Base-by-base conservation (phyloP, 2,113 vertebrate genomes). In the Himantopus leucocephalus region DNA sequence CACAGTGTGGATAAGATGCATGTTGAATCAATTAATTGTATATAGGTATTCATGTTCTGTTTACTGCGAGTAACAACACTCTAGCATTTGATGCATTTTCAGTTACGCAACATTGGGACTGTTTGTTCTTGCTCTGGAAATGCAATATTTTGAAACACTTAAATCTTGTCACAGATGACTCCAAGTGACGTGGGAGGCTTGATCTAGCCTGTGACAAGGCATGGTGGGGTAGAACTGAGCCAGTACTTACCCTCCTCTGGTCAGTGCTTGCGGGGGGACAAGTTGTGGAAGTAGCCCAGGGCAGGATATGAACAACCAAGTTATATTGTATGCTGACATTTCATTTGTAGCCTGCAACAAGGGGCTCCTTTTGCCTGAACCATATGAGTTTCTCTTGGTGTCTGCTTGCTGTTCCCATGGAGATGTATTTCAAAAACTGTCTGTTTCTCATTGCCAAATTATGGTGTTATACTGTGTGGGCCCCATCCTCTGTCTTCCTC, bases 111-210 rank as follows among this genome's bases (percentile, higher is more conserved):
- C 0, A 11, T 47, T 15, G 84, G 95, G 96, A 97, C 92, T 96
- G 94, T 97, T 97, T 96, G 96, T 96, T 95, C 94, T 96, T 91
- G 59, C 89, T 93, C 63, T 97, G 93, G 91, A 94, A 96, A 93
- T 92, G 71, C 94, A 97, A 63, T 96, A 90, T 97, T 97, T 97
- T 97, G 94, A 97, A 97, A 96, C 86, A 79, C 92, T 97, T 96
- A 95, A 96, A 96, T 97, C 96, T 94, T 95, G 96, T 96, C 96
- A 88, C 81, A 95, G 87, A 87, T 8, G 9, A 96, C 94, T 93
- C 87, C 90, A 70, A 94, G 87, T 96, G 92, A 94, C 3, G 90
- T 96, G 90, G 81, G 96, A 96, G 90, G 85, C 81, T 96, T 43
- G 35, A 60, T 92, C 60, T 77, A 43, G 58, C 60, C 90, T 34